Evolutionary conservation across 2,797 vertebrate species (phyloP).

Genomic region (Jordanella pulchra): DNA sequence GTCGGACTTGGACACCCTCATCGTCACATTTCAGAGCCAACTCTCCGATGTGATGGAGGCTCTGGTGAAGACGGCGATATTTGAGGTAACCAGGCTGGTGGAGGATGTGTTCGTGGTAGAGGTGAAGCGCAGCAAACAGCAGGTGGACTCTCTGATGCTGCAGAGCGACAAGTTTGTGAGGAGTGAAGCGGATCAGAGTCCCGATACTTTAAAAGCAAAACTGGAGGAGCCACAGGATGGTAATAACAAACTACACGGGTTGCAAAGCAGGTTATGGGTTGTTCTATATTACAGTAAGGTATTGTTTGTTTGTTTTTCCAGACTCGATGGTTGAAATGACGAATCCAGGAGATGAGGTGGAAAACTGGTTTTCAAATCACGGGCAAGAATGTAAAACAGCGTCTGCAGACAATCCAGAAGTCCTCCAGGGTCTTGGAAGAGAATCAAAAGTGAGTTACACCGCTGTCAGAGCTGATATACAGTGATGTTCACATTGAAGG

Average conservation of each 20-base stretch:
- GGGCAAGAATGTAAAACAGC: conserved; percentile 32
- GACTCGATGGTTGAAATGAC: conserved; percentile 55
- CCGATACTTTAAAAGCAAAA: conserved; percentile 28
- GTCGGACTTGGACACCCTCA: conserved; percentile 73
- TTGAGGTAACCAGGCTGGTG: conserved; percentile 78
- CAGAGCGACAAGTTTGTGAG: conserved; percentile 56
- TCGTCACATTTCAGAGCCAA: conserved; percentile 80
- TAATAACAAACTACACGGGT: conserved; percentile 15
- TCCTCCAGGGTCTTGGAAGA: conserved; percentile 31
- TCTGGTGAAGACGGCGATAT: conserved; percentile 79
- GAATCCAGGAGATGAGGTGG: conserved; percentile 48
- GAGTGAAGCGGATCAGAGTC: conserved; percentile 32
- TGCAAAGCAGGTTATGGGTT: not conserved
- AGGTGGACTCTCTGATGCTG: conserved; percentile 72
- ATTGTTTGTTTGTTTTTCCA: conserved; percentile 17
- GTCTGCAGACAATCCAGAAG: conserved; percentile 15
- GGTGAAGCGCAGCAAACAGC: conserved; percentile 71
- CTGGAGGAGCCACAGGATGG: conserved; percentile 29
- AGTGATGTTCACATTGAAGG: not conserved
- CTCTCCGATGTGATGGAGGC: conserved; percentile 82
- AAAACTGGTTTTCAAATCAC: conserved; percentile 50
- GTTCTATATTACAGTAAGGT: not conserved
- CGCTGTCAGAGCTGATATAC: not conserved
- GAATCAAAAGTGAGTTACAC: conserved; percentile 54
- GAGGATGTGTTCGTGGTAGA: conserved; percentile 80